Base-by-base conservation (phyloP, 2,797 vertebrate genomes). In the Anguilla pacifica region DNA sequence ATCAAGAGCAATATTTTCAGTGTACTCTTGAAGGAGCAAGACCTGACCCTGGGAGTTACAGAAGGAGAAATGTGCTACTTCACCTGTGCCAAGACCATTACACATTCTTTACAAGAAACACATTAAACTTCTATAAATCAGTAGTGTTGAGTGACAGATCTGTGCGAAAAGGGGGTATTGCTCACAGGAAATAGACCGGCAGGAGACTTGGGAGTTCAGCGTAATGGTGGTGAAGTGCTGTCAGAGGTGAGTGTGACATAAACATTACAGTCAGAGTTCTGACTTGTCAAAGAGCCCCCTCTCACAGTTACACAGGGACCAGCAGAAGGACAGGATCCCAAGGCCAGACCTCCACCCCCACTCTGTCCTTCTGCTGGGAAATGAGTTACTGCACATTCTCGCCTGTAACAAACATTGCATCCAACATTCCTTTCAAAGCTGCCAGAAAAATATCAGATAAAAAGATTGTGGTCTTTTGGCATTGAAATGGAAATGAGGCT, bases 401-500 rank as follows among this genome's bases (percentile, higher is more conserved):
- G 46, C 74, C 35, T 43, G 6, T 46, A 79, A 79, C 74, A 79
- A 43, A 79, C 35, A 79, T 46, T n/a, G 39, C 17, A 79, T 79
- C 39, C 17, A 79, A 43, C 39, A 43, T 79, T 46, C 74, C 13
- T 35, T 79, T 79, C 74, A 43, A 79, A 46, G 74, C 4, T 10
- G 9, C 11, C 15, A 3, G 70, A 15, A 15, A 22, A 35, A 74
- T 13, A 74, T 11, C 67, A 3, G 25, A 46, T 19, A 79, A 46
- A 46, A 79, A 43, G 13, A 22, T 6, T 43, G 74, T 15, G 5
- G 39, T 46, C 39, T 19, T 79, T 79, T 79, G 13, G 35, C 74
- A 79, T 79, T 79, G 74, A 79, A 46, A 79, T 79, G 74, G 74
- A 79, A 79, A 79, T 46, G 39, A 79, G 74, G 74, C 17, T 79